phyloP scores from a whole-genome alignment of 2,113 vertebrate genomes.

The Oryzias celebensis region DNA sequence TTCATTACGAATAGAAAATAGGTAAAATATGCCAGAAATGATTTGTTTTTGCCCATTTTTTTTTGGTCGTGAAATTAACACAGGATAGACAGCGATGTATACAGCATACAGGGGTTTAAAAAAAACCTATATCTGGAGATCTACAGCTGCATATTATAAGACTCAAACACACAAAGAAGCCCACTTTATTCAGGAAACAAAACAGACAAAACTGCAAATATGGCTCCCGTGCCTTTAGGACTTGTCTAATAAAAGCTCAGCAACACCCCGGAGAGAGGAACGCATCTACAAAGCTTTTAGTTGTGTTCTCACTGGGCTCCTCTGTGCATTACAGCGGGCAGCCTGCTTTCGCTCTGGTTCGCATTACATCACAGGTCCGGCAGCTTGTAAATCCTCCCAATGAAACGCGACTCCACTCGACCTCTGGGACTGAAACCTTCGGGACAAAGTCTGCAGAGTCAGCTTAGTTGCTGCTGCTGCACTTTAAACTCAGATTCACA shows the following conservation, averaged over 20 bases:
- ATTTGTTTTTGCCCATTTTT: not conserved
- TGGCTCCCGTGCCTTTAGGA: constrained; percentile 6
- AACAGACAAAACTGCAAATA: constrained; percentile 12
- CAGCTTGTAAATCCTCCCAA: constrained; percentile 57
- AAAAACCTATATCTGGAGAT: not conserved
- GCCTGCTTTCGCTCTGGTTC: constrained; percentile 53
- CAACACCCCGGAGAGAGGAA: constrained; percentile 35
- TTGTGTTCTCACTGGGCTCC: constrained; percentile 40
- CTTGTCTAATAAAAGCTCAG: constrained; percentile 46
- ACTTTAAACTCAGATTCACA: constrained; percentile 18
- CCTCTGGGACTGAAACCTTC: constrained; percentile 58
- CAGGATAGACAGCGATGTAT: not conserved
- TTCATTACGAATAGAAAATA: not conserved
- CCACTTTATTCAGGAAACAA: constrained; percentile 8
- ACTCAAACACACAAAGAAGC: not conserved
- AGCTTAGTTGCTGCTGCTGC: constrained; percentile 21
- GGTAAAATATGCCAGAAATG: too few relatives aligned
- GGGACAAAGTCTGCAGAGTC: constrained; percentile 45
- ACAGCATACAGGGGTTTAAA: not conserved
- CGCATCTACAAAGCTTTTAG: constrained; percentile 56
- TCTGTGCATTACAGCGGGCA: constrained; percentile 40
- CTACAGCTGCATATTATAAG: not conserved
- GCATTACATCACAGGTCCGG: constrained; percentile 66
- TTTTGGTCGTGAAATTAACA: not conserved
- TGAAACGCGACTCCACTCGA: constrained; percentile 58